A percentile compares a stretch with the other conserved stretches of the same genome.
Evolutionary conservation across 1,140 invertebrate genomes (phyloP).

Genomic region (Drosophila bocqueti): DNA sequence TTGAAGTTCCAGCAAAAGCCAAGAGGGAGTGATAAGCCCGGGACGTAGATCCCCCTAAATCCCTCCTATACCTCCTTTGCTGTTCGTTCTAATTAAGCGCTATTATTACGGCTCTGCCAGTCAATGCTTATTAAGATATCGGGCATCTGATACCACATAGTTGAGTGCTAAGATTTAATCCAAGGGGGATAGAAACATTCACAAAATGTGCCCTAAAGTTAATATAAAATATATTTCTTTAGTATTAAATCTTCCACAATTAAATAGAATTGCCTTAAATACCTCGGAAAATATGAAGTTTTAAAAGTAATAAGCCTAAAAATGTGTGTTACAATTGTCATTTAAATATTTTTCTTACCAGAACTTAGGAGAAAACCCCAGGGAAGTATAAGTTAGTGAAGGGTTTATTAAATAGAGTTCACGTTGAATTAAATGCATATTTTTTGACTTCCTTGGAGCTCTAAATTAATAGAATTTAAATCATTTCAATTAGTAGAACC

Average conservation of each 20-base stretch:
- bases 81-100: slow-evolving; percentile 44
- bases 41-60: background rate
- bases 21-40: slow-evolving; percentile 17
- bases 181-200: background rate
- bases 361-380: no score
- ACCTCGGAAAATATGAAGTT: no score
- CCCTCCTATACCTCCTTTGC: no score
- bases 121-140: slow-evolving; percentile 25
- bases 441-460: no score
- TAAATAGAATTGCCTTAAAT: no score
- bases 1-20: slow-evolving; percentile 57
- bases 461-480: no score
- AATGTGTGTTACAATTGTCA: background rate
- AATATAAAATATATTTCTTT: background rate
- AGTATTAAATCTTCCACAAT: no score
- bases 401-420: no score
- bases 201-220: background rate
- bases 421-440: no score
- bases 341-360: background rate
- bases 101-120: slow-evolving; percentile 25
- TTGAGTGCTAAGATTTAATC: background rate
- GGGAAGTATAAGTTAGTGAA: no score
- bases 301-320: background rate
- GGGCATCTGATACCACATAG: background rate
- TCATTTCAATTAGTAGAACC: no score